Base-by-base conservation (phyloP, 2,113 vertebrate species). In the Sylvilagus bachmani region DNA sequence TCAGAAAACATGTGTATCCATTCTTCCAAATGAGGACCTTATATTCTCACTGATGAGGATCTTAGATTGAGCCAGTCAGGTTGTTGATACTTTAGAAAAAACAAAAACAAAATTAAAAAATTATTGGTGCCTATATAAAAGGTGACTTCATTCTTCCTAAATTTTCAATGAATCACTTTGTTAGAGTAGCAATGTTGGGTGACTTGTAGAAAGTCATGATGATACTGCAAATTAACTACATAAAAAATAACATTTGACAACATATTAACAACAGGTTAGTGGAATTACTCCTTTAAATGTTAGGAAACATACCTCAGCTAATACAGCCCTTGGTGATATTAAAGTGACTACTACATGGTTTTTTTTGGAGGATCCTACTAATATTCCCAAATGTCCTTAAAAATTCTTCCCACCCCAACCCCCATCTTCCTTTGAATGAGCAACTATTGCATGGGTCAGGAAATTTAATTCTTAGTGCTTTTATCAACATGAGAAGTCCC, bases 1-100 rank as follows among this genome's bases (percentile, higher is more conserved):
- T 96, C 74, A 78, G 96, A 95, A 97, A 97, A 89, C 33, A 70
- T 17, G 78, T 91, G 36, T n/a, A 36, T 96, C 8, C 0, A 5
- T 97, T 97, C 95, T 94, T 95, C 96, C 78, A 83, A 97, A 89
- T 33, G 95, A 91, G 16, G 67, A 27, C 53, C 33, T 64, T 44
- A 17, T 4, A 62, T 49, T 88, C 67, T 89, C 61, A 38, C 61
- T 31, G 25, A 38, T 8, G 36, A 67, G 14, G 36, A 75, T 24
- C 12, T 36, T 70, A 5, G 10, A 27, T 33, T 33, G 38, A 93
- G 55, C 14, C 53, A 27, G 5, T 83, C 80, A 73, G 22, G 21
- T 21, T 86, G 17, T 36, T 75, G 61, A 44, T 78, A 66, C 22
- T 62, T 38, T 19, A 38, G 53, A 75, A 17, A 82, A 89, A 49